phyloP scores from a whole-genome alignment of 2,888 invertebrate species.

The Dioctria rufipes region DNA sequence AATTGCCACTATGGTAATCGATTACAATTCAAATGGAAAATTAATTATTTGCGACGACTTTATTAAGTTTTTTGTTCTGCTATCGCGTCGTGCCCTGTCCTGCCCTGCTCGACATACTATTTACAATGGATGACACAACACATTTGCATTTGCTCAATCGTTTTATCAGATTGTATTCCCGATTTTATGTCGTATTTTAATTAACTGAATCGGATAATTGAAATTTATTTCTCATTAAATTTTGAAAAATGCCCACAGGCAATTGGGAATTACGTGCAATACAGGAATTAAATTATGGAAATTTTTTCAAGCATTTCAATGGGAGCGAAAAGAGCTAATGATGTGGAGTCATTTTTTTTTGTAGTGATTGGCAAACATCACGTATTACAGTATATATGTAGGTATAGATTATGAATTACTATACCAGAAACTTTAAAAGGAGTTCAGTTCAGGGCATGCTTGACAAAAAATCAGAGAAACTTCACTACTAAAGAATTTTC shows the following conservation, averaged over 20 bases:
- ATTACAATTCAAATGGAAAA: conserved; percentile 33
- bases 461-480: too few species aligned
- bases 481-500: too few species aligned
- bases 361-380: too few species aligned
- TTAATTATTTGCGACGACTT: conserved; percentile 24
- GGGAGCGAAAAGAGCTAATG: too few species aligned
- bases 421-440: too few species aligned
- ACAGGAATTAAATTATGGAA: conserved; percentile 17
- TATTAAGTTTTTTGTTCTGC: conserved; percentile 17
- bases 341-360: too few species aligned
- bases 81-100: not conserved
- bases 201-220: conserved; percentile 29
- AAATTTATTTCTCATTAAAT: conserved; percentile 35
- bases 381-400: too few species aligned
- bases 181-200: conserved; percentile 18
- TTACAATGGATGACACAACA: too few species aligned
- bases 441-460: too few species aligned
- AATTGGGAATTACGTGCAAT: conserved; percentile 8
- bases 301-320: not conserved
- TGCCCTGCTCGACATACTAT: not conserved
- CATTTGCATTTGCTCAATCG: too few species aligned
- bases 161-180: too few species aligned
- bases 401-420: too few species aligned
- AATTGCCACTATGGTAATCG: conserved; percentile 11
- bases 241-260: conserved; percentile 8